phyloP scores from a whole-genome alignment of 2,888 invertebrate species.

The Dolomedes plantarius region DNA sequence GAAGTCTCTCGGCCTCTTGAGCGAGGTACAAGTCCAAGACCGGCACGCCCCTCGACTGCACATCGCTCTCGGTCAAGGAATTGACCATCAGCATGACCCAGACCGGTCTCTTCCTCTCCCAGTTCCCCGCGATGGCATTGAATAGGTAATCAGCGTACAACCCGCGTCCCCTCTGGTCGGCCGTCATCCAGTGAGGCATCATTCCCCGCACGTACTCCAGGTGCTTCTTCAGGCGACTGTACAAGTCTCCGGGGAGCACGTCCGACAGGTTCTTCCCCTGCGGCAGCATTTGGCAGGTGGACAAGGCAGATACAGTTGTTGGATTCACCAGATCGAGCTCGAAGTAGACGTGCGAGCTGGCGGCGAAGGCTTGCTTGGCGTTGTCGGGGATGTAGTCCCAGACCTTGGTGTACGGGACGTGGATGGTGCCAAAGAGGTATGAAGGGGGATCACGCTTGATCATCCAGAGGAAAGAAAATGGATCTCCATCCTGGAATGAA shows the following conservation, averaged over 20 bases:
- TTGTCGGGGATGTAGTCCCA: constrained; percentile 80
- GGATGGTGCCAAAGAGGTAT: constrained; percentile 81
- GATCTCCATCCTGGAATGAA: constrained; percentile 53
- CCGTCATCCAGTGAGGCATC: constrained; percentile 78
- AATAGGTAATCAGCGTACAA: constrained; percentile 79
- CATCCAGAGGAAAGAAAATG: constrained; percentile 77
- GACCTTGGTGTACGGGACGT: constrained; percentile 80
- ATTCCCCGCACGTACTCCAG: constrained; percentile 77
- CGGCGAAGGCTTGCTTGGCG: constrained; percentile 79
- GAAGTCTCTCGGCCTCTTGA: constrained; percentile 78
- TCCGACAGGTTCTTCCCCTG: constrained; percentile 74
- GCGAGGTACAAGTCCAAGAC: constrained; percentile 80
- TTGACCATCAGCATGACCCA: constrained; percentile 81
- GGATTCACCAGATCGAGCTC: constrained; percentile 80
- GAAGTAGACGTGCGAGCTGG: constrained; percentile 79
- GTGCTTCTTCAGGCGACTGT: constrained; percentile 75
- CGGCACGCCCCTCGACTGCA: constrained; percentile 78
- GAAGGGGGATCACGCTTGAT: constrained; percentile 77
- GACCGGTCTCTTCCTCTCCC: constrained; percentile 80
- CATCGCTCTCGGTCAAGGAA: constrained; percentile 79
- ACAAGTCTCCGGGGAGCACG: constrained; percentile 52
- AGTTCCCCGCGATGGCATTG: constrained; percentile 79
- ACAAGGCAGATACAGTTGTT: constrained; percentile 78
- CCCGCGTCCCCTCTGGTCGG: constrained; percentile 76
- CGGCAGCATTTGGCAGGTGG: constrained; percentile 79